Conservation (phyloP, 2,888 invertebrate genomes). For the Calameuta pallipes region DNA sequence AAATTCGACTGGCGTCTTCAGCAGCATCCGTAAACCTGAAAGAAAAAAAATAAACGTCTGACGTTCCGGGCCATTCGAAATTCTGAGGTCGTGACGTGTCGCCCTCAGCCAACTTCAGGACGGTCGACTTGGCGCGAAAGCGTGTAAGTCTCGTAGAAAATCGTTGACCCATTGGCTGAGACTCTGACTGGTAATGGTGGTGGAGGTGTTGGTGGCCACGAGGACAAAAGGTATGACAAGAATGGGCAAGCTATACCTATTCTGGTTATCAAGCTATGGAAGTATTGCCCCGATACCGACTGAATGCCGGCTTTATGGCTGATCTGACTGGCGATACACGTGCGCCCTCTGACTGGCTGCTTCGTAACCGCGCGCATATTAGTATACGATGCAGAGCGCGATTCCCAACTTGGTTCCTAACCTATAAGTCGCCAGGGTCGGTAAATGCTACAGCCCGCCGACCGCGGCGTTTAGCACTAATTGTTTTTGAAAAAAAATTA, state of each 20-base stretch:
- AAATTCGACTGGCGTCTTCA: neutral
- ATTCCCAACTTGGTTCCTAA: neutral
- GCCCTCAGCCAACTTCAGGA: neutral
- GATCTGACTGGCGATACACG: slow-evolving; percentile 54
- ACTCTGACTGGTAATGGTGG: neutral
- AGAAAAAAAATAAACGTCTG: neutral
- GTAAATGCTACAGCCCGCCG: neutral
- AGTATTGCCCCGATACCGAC: slow-evolving; percentile 57
- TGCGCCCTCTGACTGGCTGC: neutral
- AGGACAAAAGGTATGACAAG: slow-evolving; percentile 55
- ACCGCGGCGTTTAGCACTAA: neutral
- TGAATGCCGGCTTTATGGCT: slow-evolving; percentile 60
- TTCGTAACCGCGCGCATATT: neutral
- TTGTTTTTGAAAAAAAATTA: too few species aligned
- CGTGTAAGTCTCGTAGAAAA: slow-evolving; percentile 42
- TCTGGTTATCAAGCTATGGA: slow-evolving; percentile 58
- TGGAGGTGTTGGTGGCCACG: neutral
- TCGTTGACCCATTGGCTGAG: slow-evolving; percentile 35
- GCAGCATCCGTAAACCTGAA: neutral
- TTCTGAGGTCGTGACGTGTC: too few species aligned
- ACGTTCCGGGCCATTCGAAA: too few species aligned
- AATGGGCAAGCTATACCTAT: slow-evolving; percentile 55
- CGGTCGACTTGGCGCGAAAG: slow-evolving; percentile 24
- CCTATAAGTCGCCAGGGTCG: neutral
- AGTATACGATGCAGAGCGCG: neutral